These are phyloP conservation scores for Brachionichthys hirsutus DNA, from an alignment of 2,113 vertebrate species.

Conservation along the genomic window DNA sequence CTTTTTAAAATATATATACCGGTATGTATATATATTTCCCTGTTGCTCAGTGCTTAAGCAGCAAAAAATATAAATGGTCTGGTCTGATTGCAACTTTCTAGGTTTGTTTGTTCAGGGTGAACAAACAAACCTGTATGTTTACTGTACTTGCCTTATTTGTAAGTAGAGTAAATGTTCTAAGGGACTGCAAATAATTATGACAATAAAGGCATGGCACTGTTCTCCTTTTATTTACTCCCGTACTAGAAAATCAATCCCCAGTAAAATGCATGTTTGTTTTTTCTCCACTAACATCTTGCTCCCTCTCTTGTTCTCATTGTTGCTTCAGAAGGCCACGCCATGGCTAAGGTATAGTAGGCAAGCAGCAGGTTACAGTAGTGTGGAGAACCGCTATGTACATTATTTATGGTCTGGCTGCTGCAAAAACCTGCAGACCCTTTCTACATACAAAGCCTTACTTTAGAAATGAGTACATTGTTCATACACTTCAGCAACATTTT, in stretches of 20 bases:
- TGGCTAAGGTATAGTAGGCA: conserved; percentile 70
- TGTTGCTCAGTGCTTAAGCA: no score
- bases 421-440: background rate
- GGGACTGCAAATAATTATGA: no score
- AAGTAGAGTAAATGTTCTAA: no score
- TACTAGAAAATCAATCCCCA: background rate
- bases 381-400: background rate
- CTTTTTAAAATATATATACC: no score
- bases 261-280: conserved; percentile 34
- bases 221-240: no score
- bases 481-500: conserved; percentile 1
- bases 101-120: no score
- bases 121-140: no score
- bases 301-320: conserved; percentile 63
- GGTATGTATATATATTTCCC: no score
- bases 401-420: background rate
- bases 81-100: no score
- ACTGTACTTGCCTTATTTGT: no score
- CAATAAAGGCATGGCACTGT: no score
- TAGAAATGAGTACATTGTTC: background rate
- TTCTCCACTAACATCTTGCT: conserved; percentile 54
- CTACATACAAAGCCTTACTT: background rate
- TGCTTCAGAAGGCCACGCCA: conserved; percentile 70
- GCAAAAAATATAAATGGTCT: no score
- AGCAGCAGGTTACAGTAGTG: conserved; percentile 23